Conservation (phyloP, 2,113 vertebrate species). For the Struthio camelus region DNA sequence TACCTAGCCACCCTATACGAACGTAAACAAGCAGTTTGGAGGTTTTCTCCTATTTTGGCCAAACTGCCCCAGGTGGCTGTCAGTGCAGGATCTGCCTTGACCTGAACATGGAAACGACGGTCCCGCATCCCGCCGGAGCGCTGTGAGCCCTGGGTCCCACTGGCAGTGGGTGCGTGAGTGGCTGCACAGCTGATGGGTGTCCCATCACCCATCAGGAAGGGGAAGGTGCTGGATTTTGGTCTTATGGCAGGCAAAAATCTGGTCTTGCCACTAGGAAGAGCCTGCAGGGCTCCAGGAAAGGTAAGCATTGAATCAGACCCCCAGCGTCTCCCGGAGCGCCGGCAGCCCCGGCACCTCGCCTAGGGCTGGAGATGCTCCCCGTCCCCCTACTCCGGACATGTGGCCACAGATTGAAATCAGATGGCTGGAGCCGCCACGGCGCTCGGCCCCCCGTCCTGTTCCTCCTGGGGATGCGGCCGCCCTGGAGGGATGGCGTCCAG, state of each 20-base stretch:
- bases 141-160: too few relatives aligned
- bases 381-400: accelerated
- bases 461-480: accelerated
- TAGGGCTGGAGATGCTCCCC: neutral
- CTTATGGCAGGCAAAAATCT: too few relatives aligned
- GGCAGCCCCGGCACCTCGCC: neutral
- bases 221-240: too few relatives aligned
- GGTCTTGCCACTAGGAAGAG: too few relatives aligned
- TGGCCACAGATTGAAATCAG: neutral
- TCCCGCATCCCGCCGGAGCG: too few relatives aligned
- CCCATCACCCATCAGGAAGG: too few relatives aligned
- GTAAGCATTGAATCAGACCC: neutral
- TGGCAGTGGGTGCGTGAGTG: too few relatives aligned
- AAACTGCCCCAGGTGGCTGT: neutral
- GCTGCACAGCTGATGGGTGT: too few relatives aligned
- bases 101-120: too few relatives aligned
- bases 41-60: neutral
- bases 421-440: accelerated
- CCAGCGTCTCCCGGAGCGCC: neutral
- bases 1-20: neutral
- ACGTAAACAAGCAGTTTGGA: neutral
- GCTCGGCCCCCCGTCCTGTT: neutral
- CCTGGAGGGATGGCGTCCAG: too few relatives aligned
- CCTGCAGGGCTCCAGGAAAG: too few relatives aligned
- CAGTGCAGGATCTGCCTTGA: neutral